These are phyloP conservation scores for Ianthella basta DNA, from an alignment of 37 sponge, comb jelly and placozoan species.

Conservation along the genomic window DNA sequence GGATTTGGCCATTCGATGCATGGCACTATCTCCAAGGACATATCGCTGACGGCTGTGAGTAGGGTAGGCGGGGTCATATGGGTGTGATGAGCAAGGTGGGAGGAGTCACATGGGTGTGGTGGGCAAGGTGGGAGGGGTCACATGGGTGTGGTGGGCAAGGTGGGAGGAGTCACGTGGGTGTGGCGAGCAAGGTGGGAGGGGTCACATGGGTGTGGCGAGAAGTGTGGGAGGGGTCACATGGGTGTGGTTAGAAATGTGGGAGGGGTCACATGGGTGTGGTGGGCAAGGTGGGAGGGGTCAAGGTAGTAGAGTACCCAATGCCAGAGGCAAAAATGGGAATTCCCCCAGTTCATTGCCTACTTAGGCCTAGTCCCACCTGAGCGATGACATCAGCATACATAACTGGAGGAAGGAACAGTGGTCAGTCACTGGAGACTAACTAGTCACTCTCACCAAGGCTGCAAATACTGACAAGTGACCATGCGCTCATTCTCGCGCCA, in stretches of 20 bases:
- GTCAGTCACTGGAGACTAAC: too few relatives aligned
- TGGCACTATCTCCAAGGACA: conserved; percentile 92
- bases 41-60: conserved; percentile 86
- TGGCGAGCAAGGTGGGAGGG: background rate
- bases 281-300: background rate
- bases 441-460: too few relatives aligned
- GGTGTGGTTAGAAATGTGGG: background rate
- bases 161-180: background rate
- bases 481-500: too few relatives aligned
- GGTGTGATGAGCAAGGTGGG: background rate
- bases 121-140: background rate
- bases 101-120: background rate
- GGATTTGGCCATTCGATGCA: conserved; percentile 83
- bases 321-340: too few relatives aligned
- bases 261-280: background rate
- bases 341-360: too few relatives aligned
- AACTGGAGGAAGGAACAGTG: too few relatives aligned
- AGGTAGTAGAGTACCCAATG: too few relatives aligned
- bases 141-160: background rate
- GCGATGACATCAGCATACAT: too few relatives aligned
- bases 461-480: too few relatives aligned
- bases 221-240: background rate
- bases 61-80: background rate
- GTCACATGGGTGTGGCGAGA: background rate
- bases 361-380: too few relatives aligned